Percentiles rank a stretch among this genome's conserved stretches.
Conservation (phyloP, 2,113 vertebrate genomes). For the Amblyornis subalaris region DNA sequence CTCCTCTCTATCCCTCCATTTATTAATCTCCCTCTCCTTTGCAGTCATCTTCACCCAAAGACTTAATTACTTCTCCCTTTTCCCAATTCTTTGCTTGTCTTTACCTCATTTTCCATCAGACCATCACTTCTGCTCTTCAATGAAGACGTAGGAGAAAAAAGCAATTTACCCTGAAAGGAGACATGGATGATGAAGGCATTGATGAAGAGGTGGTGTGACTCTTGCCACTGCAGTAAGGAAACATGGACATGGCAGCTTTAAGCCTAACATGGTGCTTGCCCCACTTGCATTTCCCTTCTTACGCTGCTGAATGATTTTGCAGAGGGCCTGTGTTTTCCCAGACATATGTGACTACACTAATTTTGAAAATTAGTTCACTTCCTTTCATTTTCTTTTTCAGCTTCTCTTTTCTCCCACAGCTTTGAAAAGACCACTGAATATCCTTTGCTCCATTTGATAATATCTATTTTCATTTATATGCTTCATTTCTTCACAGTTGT, state of each 20-base stretch:
- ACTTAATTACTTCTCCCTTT: neutral
- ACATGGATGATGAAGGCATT: neutral
- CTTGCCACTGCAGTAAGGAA: neutral
- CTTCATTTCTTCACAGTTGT: neutral
- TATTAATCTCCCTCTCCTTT: neutral
- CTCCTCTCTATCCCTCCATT: neutral
- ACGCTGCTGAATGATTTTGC: neutral
- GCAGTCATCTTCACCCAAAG: neutral
- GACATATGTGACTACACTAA: neutral
- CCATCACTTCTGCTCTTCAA: neutral
- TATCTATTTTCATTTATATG: neutral
- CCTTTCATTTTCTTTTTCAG: neutral
- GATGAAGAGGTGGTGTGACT: neutral
- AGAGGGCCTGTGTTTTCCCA: neutral
- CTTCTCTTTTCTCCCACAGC: neutral
- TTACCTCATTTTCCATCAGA: neutral
- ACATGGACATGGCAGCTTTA: neutral
- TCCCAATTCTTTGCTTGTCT: neutral
- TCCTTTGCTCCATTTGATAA: neutral
- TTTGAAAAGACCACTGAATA: neutral
- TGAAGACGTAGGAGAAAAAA: neutral
- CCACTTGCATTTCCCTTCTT: neutral
- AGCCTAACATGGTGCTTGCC: neutral
- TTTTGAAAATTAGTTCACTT: neutral
- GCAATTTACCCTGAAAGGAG: neutral